Base-by-base conservation (phyloP, 2,888 invertebrate species). In the Diarsia brunnea region DNA sequence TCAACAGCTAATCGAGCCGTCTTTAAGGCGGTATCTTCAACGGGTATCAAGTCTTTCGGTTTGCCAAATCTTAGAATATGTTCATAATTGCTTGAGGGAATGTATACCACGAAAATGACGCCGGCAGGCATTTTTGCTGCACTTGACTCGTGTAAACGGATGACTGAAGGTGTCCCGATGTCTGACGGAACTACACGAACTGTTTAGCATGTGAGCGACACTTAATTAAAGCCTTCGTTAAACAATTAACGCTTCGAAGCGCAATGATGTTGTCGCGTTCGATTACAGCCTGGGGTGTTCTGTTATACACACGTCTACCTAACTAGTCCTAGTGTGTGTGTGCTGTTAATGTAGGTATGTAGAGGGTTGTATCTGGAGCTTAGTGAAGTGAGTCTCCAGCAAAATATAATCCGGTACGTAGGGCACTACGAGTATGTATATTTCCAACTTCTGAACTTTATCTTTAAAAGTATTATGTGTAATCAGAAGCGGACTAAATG, bases 81-180 rank as follows among this genome's bases (percentile, higher is more conserved):
- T 92, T 98, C 98, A 88, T 97, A 97, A 90, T 97, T 97, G 73
- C 97, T 97, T 78, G 98, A 97, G 14, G 98, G 98, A 87, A 98
- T 97, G 89, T 97, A 97, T 78, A 98, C 97, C 75, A 98, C 92
- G 90, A 98, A 98, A 79, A 98, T 97, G 11, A 98, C 98, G 84
- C 98, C 98, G 7, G 94, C 90, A 72, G 97, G 97, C 97, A 97
- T 97, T 38, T 69, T 80, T 64, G 61, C 69, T 67, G 71, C 67
- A 47, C 51, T 81, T 21, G n/a, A 58, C 21, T 55, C 19, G 12
- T 66, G 66, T 19, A 47, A 69, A 70, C 66, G 21, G 64, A 3
- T 67, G 58, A 79, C 68, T 84, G 72, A 78, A 69, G 82, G 45
- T 75, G 65, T 69, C 16, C 31, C 27, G 60, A 69, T 24, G 69